These are phyloP conservation scores for Recurvirostra avosetta DNA, from an alignment of 2,113 vertebrate species.

Conservation along the genomic window DNA sequence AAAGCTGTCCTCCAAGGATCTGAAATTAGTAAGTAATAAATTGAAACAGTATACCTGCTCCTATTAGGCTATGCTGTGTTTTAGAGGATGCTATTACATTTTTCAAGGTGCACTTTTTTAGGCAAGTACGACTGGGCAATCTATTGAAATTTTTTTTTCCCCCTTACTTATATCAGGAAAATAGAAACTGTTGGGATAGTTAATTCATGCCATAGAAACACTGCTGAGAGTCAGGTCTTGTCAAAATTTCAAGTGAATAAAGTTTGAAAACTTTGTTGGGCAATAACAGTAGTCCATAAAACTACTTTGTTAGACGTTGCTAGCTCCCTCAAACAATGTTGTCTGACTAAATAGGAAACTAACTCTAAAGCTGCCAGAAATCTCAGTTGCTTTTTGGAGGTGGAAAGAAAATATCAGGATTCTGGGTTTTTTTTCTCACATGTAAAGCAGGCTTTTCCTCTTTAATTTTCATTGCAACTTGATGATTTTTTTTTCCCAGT, in stretches of 20 bases:
- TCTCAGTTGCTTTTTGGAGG: neutral
- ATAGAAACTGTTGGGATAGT: neutral
- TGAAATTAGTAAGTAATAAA: constrained; percentile 88
- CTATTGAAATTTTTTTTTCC: neutral
- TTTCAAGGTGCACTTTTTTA: neutral
- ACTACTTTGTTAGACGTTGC: neutral
- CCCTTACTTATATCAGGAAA: neutral
- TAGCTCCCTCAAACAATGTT: neutral
- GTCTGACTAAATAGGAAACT: neutral
- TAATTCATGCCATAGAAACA: neutral
- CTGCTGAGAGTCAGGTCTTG: neutral
- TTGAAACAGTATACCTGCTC: neutral
- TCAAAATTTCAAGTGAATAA: neutral
- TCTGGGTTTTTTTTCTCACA: neutral
- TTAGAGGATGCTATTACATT: neutral
- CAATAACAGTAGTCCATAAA: neutral
- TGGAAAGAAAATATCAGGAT: neutral
- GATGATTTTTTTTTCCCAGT: neutral
- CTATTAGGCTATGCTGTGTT: neutral
- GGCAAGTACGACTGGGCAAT: neutral
- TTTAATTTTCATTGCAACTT: neutral
- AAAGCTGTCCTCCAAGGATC: constrained; percentile 93
- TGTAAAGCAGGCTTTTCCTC: neutral
- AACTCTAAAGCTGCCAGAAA: neutral
- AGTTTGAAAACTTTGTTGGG: neutral